Conservation (phyloP, 2,888 invertebrate species). For the Epirrhoe alternata region DNA sequence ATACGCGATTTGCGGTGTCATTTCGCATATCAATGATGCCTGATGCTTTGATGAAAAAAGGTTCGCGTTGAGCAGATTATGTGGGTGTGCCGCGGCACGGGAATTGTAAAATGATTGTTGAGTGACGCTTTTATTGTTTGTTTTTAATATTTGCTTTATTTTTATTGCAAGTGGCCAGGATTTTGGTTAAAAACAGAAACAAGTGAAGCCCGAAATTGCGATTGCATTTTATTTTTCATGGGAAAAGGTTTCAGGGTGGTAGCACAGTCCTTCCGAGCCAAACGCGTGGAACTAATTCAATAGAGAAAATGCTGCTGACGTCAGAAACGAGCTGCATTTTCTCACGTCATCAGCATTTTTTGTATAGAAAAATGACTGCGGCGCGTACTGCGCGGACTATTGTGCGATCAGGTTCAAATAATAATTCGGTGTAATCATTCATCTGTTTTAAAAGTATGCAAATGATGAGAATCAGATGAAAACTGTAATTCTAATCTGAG, state of each 20-base stretch:
- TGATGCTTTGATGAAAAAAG: slow-evolving; percentile 78
- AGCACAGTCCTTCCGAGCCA: no score
- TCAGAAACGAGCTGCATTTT: no score
- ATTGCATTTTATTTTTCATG: no score
- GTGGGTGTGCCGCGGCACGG: slow-evolving; percentile 57
- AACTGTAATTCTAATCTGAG: not conserved
- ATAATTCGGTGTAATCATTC: no score
- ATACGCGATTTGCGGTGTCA: slow-evolving; percentile 75
- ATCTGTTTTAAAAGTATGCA: not conserved
- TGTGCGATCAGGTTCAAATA: no score
- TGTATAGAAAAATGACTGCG: no score
- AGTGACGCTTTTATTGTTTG: slow-evolving; percentile 35
- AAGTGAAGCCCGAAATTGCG: no score
- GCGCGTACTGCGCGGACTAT: no score
- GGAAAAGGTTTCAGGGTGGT: no score
- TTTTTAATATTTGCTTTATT: slow-evolving; percentile 22
- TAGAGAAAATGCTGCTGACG: no score
- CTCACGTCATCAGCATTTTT: no score
- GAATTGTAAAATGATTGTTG: slow-evolving; percentile 57
- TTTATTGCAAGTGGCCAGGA: slow-evolving; percentile 19
- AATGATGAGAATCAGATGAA: not conserved
- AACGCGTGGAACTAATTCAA: no score
- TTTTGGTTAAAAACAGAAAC: slow-evolving; percentile 2
- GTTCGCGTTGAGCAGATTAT: slow-evolving; percentile 63
- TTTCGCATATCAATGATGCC: slow-evolving; percentile 83